Percentiles rank a stretch among this genome's conserved stretches.
Evolutionary conservation across 2,888 invertebrate genomes (phyloP).

Genomic region (Steinernema carpocapsae): DNA sequence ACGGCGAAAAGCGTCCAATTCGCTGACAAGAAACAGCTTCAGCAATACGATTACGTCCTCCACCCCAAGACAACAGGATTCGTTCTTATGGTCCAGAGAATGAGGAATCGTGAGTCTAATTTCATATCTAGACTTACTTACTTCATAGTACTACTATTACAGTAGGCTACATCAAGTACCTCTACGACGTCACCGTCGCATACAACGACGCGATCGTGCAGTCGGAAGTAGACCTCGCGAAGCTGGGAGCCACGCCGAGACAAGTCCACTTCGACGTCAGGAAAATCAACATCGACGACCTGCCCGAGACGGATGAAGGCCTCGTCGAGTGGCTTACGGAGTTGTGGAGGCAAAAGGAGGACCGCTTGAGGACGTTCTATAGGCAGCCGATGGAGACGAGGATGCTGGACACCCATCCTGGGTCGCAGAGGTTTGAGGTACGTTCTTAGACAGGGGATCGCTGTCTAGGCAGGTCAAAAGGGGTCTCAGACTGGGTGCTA

Average conservation of each 20-base stretch:
- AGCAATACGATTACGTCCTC: slow-evolving; percentile 78
- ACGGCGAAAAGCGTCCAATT: slow-evolving; percentile 78
- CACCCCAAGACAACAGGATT: slow-evolving; percentile 86
- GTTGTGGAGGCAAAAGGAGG: slow-evolving; percentile 70
- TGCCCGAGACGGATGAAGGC: slow-evolving; percentile 66
- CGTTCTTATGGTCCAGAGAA: slow-evolving; percentile 72
- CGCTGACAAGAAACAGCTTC: slow-evolving; percentile 76
- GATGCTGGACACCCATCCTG: slow-evolving; percentile 40
- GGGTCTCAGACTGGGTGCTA: slow-evolving; percentile 32
- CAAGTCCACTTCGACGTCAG: slow-evolving; percentile 81
- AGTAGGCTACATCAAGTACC: slow-evolving; percentile 77
- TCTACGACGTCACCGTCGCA: slow-evolving; percentile 84
- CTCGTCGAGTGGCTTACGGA: slow-evolving; percentile 69
- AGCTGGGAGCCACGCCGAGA: slow-evolving; percentile 76
- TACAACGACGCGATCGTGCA: slow-evolving; percentile 81
- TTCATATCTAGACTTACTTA: not conserved
- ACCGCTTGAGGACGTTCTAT: slow-evolving; percentile 59
- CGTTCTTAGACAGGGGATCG: slow-evolving; percentile 13
- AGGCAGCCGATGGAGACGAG: slow-evolving; percentile 32
- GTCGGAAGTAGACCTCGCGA: slow-evolving; percentile 78
- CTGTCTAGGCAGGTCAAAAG: not conserved
- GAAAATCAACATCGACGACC: slow-evolving; percentile 56
- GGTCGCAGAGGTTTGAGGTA: slow-evolving; percentile 42
- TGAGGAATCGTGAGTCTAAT: slow-evolving; percentile 71
- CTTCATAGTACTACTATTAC: slow-evolving; percentile 29